Percentiles rank a stretch among this genome's conserved stretches.
Evolutionary conservation across 2,888 invertebrate species (phyloP).

Genomic region (Plebejus melissa): DNA sequence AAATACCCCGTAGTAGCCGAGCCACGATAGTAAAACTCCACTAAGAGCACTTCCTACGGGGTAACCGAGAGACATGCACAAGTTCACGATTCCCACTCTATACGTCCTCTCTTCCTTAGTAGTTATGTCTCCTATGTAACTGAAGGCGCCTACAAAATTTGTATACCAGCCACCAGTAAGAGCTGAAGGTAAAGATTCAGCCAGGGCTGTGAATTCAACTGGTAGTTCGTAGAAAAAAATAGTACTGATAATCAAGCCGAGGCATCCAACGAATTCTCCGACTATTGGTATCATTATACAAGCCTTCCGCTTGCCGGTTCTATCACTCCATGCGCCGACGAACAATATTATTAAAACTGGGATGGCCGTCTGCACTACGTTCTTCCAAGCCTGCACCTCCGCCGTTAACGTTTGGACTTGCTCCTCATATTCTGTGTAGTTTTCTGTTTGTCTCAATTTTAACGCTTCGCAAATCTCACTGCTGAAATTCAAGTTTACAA

Average conservation of each 20-base stretch:
- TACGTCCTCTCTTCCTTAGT: slow-evolving; percentile 88
- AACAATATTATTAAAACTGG: slow-evolving; percentile 90
- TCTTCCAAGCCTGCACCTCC: slow-evolving; percentile 90
- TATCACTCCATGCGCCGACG: slow-evolving; percentile 89
- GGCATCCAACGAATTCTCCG: slow-evolving; percentile 87
- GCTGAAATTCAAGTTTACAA: slow-evolving; percentile 87
- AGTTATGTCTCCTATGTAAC: slow-evolving; percentile 92
- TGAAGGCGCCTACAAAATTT: slow-evolving; percentile 91
- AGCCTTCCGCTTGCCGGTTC: slow-evolving; percentile 84
- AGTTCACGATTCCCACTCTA: slow-evolving; percentile 91
- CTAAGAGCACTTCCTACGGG: slow-evolving; percentile 93
- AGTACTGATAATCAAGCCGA: slow-evolving; percentile 87
- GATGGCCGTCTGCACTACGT: slow-evolving; percentile 87
- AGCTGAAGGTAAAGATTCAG: slow-evolving; percentile 89
- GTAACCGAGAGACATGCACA: slow-evolving; percentile 91
- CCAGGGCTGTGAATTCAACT: slow-evolving; percentile 87
- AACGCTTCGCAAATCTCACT: slow-evolving; percentile 86
- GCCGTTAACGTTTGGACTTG: slow-evolving; percentile 86
- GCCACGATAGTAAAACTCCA: slow-evolving; percentile 84
- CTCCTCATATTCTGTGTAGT: slow-evolving; percentile 75
- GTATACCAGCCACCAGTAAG: slow-evolving; percentile 92
- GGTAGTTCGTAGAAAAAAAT: slow-evolving; percentile 88
- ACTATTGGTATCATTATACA: slow-evolving; percentile 90
- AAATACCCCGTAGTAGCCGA: slow-evolving; percentile 91
- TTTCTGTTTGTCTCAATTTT: slow-evolving; percentile 83